Evolutionary conservation across 92 coral and sea anemone species (phyloP), one percentile per base, ranked within the genome.

Genomic region (Phenganax marumi): DNA sequence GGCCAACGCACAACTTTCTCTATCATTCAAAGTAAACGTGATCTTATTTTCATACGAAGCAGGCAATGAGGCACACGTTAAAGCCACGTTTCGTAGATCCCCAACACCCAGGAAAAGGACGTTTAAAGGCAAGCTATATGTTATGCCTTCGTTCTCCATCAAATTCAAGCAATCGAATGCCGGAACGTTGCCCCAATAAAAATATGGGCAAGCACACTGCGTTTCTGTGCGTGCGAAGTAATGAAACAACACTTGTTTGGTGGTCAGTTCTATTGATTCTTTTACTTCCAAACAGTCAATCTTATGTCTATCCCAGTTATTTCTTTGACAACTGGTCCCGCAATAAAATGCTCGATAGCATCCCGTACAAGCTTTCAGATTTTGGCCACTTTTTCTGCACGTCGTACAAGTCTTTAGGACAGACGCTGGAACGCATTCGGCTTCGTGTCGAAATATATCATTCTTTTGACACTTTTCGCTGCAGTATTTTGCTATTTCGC

Each of bases 51-150:
- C 51, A 71, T 88, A 82, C 53, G 83, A 50, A 12, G 73, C 89
- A 50, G 86, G 88, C 24, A 91, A 90, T 16, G 77, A 72, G 8
- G 91, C 85, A 60, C 81, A 68, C n/a, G 93, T 76, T 57, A 91
- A 84, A 48, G 79, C 77, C 56, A 90, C 90, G 75, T 90, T 79
- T 68, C 92, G 79, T 22, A 89, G 90, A 68, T 91, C 96, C 12
- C 96, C 96, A 17, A 87, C 92, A 17, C 97, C 97, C 63, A 92
- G 88, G 8, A 87, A 57, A 50, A 91, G 81, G 55, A 91, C 85
- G 21, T 79, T 77, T 50, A 91, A 68, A 7, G 88, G 82, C 50
- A 71, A 80, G 17, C 77, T 61, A 74, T 81, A 87, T 10, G 74
- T 84, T 17, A 50, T 63, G 14, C 97, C 92, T 77, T 91, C 97